Conservation (phyloP, 2,797 vertebrate genomes). For the Neomorphus geoffroyi region DNA sequence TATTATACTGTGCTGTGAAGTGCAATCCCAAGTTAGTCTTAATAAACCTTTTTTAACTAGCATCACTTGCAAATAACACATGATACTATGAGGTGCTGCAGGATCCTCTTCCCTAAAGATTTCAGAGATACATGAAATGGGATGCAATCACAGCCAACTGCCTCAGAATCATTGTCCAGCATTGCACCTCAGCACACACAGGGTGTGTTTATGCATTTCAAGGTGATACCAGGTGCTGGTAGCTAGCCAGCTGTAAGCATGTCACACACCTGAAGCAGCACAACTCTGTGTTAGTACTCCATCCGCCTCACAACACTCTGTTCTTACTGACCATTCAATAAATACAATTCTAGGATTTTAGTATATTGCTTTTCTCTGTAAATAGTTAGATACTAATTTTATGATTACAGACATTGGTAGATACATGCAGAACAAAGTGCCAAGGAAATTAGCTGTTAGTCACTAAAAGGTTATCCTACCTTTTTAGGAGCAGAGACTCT, state of each 20-base stretch:
- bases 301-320: neutral
- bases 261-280: neutral
- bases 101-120: neutral
- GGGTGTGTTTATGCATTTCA: neutral
- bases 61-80: neutral
- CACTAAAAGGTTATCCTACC: constrained; percentile 63
- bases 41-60: neutral
- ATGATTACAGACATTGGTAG: neutral
- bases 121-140: neutral
- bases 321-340: neutral
- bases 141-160: neutral
- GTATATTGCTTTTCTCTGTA: neutral
- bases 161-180: neutral
- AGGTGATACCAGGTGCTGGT: neutral
- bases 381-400: neutral
- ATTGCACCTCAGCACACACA: neutral
- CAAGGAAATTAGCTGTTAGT: neutral
- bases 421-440: neutral
- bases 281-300: neutral
- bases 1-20: neutral
- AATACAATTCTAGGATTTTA: neutral
- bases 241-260: neutral
- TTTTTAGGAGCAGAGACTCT: constrained; percentile 55
- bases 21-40: neutral
- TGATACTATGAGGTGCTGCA: neutral